Percentiles rank a stretch among this genome's conserved stretches.
Conservation (phyloP, 2,113 vertebrate genomes). For the Esox niger region DNA sequence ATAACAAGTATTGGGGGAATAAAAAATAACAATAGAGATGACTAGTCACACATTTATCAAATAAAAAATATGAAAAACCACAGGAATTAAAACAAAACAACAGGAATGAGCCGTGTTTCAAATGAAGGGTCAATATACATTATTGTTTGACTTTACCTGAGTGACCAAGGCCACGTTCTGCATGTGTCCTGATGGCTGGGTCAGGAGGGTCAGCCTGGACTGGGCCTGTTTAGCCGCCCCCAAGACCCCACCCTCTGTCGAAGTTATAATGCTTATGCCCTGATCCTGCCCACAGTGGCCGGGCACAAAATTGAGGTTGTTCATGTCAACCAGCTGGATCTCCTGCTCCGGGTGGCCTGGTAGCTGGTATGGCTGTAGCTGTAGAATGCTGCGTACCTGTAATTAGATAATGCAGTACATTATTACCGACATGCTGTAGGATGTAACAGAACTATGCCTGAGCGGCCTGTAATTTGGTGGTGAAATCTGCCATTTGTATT, state of each 20-base stretch:
- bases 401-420: too few relatives aligned
- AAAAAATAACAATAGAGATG: too few relatives aligned
- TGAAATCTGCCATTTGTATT: too few relatives aligned
- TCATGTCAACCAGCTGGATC: slow-evolving; percentile 89
- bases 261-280: slow-evolving; percentile 82
- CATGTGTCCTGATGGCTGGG: slow-evolving; percentile 76
- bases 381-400: slow-evolving; percentile 76
- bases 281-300: slow-evolving; percentile 66
- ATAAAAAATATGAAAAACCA: too few relatives aligned
- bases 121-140: too few relatives aligned
- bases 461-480: too few relatives aligned
- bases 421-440: too few relatives aligned
- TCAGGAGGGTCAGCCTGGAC: slow-evolving; percentile 78
- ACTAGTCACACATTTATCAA: too few relatives aligned
- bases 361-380: slow-evolving; percentile 87
- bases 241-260: slow-evolving; percentile 62
- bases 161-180: slow-evolving; percentile 81
- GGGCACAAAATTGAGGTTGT: slow-evolving; percentile 83
- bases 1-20: too few relatives aligned
- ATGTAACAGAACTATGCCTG: too few relatives aligned
- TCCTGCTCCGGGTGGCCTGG: slow-evolving; percentile 80
- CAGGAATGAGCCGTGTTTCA: too few relatives aligned
- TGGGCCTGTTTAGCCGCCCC: slow-evolving; percentile 54
- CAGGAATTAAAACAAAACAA: too few relatives aligned
- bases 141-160: slow-evolving; percentile 52